Base-by-base conservation (phyloP, 2,888 invertebrate genomes). In the Pseudococcus longispinus region DNA sequence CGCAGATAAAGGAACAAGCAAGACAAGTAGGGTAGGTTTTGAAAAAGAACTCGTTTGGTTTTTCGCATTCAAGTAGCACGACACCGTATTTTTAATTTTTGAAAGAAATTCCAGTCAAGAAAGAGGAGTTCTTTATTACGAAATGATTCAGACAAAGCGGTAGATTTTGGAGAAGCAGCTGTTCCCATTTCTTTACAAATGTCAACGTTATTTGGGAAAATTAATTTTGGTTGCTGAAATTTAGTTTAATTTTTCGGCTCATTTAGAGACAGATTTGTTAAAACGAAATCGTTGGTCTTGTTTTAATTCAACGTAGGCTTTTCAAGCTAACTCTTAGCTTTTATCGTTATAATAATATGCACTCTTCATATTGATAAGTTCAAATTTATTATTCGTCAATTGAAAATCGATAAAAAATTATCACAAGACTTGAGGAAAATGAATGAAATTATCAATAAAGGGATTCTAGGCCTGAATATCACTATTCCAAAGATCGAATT, bases 171-270 rank as follows among this genome's bases (percentile, higher is more conserved):
- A 26, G 26, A 26, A 23, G 65, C 65, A 65, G 65, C 23, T 65
- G 65, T 65, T 65, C 26, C 23, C 55, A 65, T 29, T 70, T 70
- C 70, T 70, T 32, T 70, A 70, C 29, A 70, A 70, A 70, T 70
- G 70, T 70, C 70, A 70, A 70, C 70, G 60, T 20, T 70, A 70
- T 70, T 70, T 29, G 60, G 11, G 18, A 29, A 70, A 29, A 70
- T 70, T 70, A 70, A 70, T 70, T 29, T 70, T 32, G 26, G 70
- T 70, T 60, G 9, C 9, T 5, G 70, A 70, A 29, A 70, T 70
- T 70, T 70, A 15, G 15, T 26, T 70, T 18, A 26, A 70, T 70
- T 70, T 70, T 70, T 29, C 70, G 29, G 20, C 70, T 70, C 15
- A 29, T 29, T 29, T 18, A 18, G 29, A 18, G 70, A 18, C 29